Percentiles rank a stretch among this genome's conserved stretches.
phyloP scores from a whole-genome alignment of 2,113 vertebrate species.

The Hippopotamus amphibius region DNA sequence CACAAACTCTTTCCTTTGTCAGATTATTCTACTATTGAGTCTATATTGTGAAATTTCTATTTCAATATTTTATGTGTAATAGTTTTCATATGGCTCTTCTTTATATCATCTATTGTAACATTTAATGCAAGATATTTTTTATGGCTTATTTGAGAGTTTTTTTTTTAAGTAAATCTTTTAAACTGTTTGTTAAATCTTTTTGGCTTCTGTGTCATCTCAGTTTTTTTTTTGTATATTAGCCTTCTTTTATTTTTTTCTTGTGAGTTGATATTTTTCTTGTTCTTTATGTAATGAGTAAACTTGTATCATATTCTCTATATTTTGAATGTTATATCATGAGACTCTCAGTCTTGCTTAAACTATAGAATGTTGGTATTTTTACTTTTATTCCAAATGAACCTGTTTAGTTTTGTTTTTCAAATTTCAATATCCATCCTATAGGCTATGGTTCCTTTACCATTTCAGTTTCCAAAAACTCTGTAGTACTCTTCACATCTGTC shows the following conservation, averaged over 20 bases:
- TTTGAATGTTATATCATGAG: neutral
- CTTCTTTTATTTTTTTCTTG: too few species aligned
- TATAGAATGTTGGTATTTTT: neutral
- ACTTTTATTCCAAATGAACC: neutral
- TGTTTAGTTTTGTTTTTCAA: neutral
- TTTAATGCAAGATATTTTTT: neutral
- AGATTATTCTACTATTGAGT: neutral
- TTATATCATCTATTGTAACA: neutral
- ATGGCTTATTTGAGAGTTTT: neutral
- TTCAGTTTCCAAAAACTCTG: neutral
- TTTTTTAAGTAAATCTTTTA: neutral
- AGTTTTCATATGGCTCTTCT: neutral
- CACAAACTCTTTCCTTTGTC: neutral
- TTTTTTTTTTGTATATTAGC: neutral
- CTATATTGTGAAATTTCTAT: neutral
- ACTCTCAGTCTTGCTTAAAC: neutral
- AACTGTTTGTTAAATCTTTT: neutral
- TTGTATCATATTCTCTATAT: neutral
- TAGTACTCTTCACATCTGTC: neutral
- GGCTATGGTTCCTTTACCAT: neutral
- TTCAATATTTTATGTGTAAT: neutral
- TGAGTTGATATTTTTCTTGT: neutral
- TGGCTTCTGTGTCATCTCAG: neutral
- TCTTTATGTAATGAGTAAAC: neutral
- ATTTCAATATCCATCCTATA: neutral